Conservation (phyloP, 1,140 invertebrate genomes). For the Drosophila fuyamai region DNA sequence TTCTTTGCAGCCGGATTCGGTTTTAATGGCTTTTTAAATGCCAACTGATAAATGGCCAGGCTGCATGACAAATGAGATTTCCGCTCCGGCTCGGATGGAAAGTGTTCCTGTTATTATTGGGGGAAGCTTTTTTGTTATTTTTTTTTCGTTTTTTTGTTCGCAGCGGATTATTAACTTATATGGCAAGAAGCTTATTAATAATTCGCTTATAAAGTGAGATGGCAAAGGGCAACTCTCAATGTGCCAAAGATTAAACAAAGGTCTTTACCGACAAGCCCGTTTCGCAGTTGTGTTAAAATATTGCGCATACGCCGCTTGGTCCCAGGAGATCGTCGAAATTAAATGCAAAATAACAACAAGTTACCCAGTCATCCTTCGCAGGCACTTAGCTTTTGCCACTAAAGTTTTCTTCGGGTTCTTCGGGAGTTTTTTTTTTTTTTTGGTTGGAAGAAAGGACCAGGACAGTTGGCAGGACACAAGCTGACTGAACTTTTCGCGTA, state of each 20-base stretch:
- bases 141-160: conserved; percentile 11
- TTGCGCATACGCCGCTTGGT: conserved; percentile 54
- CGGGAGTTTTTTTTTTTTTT: background rate
- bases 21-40: conserved; percentile 83
- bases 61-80: conserved; percentile 81
- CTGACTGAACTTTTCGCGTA: conserved; percentile 71
- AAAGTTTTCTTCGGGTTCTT: conserved; percentile 14
- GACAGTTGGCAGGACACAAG: conserved; percentile 39
- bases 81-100: conserved; percentile 46
- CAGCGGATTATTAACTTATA: conserved; percentile 66
- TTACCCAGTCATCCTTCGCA: conserved; percentile 43
- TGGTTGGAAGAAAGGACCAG: conserved; percentile 5
- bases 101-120: conserved; percentile 47
- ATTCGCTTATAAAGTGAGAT: conserved; percentile 58
- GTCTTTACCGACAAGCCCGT: conserved; percentile 21
- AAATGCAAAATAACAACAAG: conserved; percentile 65
- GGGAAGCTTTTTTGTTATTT: background rate
- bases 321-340: conserved; percentile 66
- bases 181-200: conserved; percentile 66
- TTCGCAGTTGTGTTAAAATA: conserved; percentile 20
- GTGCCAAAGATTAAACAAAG: conserved; percentile 43
- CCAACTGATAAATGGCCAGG: conserved; percentile 80
- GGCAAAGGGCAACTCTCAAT: conserved; percentile 41
- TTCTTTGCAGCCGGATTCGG: conserved; percentile 68
- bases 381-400: conserved; percentile 30